Percentiles rank a stretch among this genome's conserved stretches.
Conservation (phyloP, 2,113 vertebrate genomes). For the Aptenodytes patagonicus region DNA sequence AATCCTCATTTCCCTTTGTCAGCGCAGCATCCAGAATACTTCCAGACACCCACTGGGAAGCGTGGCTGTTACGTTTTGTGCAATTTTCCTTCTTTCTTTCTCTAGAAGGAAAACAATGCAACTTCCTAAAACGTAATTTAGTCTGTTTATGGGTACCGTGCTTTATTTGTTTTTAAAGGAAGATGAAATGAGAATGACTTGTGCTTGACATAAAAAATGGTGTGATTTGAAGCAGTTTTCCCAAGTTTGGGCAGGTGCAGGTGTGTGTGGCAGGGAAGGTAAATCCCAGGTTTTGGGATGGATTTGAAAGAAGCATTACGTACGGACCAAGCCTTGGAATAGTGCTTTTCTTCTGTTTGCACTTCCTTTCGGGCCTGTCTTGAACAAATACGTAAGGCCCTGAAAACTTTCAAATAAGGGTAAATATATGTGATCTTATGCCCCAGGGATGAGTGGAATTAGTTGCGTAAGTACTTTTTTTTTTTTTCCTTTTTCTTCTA, state of each 20-base stretch:
- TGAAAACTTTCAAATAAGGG: neutral
- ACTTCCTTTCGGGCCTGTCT: neutral
- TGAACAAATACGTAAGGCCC: neutral
- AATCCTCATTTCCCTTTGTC: conserved; percentile 13
- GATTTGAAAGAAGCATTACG: neutral
- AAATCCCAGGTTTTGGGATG: neutral
- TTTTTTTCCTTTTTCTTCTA: neutral
- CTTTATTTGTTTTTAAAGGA: neutral
- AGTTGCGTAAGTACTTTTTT: neutral
- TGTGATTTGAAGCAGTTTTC: neutral
- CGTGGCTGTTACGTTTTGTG: neutral
- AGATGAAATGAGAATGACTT: neutral
- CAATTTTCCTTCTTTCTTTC: neutral
- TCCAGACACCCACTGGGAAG: neutral
- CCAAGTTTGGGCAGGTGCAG: neutral
- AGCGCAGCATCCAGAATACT: neutral
- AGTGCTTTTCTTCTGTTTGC: neutral
- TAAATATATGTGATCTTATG: neutral
- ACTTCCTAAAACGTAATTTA: neutral
- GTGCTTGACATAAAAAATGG: neutral
- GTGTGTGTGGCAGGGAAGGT: neutral
- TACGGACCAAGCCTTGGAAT: neutral
- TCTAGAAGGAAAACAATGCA: neutral
- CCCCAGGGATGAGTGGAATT: neutral
- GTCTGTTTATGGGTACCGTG: neutral